phyloP scores from a whole-genome alignment of 1,140 invertebrate genomes.

The Leptinotarsa defecta region DNA sequence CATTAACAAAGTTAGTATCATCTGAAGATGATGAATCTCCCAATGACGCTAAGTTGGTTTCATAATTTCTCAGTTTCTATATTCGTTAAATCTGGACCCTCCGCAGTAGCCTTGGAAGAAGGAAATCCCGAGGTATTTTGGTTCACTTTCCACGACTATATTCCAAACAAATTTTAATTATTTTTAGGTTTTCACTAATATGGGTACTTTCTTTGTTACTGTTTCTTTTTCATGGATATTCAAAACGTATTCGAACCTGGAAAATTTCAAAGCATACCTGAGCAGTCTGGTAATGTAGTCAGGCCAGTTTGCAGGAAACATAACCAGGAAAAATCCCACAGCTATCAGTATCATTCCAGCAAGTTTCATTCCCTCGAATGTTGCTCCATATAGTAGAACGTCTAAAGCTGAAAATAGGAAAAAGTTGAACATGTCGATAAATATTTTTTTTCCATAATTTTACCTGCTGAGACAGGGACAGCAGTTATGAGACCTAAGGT shows the following conservation, averaged over 20 bases:
- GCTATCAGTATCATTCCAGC: conserved; percentile 89
- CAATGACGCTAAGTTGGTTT: too few species aligned
- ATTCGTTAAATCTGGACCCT: too few species aligned
- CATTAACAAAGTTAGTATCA: too few species aligned
- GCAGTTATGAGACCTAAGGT: conserved; percentile 89
- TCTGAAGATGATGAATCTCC: too few species aligned
- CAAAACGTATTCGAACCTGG: too few species aligned
- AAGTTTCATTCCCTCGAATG: conserved; percentile 92
- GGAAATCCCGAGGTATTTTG: too few species aligned
- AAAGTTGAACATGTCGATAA: neutral
- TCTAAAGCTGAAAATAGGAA: conserved; percentile 68
- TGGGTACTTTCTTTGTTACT: neutral
- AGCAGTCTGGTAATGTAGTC: conserved; percentile 88
- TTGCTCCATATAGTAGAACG: conserved; percentile 79
- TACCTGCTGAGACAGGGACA: conserved; percentile 90
- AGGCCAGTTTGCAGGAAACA: conserved; percentile 95
- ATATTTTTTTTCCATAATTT: conserved; percentile 28
- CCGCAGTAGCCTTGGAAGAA: too few species aligned
- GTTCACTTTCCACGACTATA: too few species aligned
- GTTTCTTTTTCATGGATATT: neutral
- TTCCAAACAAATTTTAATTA: too few species aligned
- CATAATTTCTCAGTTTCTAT: too few species aligned
- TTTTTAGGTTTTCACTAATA: too few species aligned
- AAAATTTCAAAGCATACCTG: conserved; percentile 61
- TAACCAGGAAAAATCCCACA: conserved; percentile 89